phyloP scores from a whole-genome alignment of 2,797 vertebrate species.

The Florisuga fusca region DNA sequence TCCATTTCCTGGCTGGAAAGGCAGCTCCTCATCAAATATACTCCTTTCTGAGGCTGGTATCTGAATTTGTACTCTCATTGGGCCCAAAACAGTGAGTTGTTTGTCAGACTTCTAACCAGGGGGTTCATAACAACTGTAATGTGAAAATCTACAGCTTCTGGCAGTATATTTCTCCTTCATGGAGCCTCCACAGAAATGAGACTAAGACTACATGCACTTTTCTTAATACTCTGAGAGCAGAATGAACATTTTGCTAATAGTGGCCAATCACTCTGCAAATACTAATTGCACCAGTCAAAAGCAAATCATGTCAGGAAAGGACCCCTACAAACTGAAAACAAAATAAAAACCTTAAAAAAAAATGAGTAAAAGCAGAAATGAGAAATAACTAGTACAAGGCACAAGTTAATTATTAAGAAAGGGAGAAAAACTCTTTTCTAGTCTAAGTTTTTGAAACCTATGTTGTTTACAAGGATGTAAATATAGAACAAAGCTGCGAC shows the following conservation, averaged over 20 bases:
- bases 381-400: slow-evolving; percentile 7
- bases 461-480: slow-evolving; percentile 10
- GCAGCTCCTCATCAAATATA: neutral
- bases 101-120: neutral
- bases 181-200: slow-evolving; percentile 1
- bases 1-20: neutral
- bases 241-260: slow-evolving; percentile 30
- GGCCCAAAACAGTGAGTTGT: neutral
- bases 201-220: neutral
- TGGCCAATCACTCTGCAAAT: slow-evolving; percentile 68
- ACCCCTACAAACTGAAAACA: neutral
- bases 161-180: neutral
- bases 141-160: slow-evolving; percentile 20
- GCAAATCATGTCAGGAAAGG: neutral
- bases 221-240: slow-evolving; percentile 18
- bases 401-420: slow-evolving; percentile 39
- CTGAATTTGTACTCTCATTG: neutral
- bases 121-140: neutral
- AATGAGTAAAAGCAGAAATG: neutral
- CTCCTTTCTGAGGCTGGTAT: neutral
- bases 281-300: slow-evolving; percentile 62
- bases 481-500: slow-evolving; percentile 20
- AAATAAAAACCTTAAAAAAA: neutral
- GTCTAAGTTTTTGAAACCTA: slow-evolving; percentile 18
- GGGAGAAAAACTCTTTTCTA: neutral